Percentiles rank a stretch among this genome's conserved stretches.
Conservation (phyloP, 2,113 vertebrate species). For the Rhynchopsitta pachyrhyncha region DNA sequence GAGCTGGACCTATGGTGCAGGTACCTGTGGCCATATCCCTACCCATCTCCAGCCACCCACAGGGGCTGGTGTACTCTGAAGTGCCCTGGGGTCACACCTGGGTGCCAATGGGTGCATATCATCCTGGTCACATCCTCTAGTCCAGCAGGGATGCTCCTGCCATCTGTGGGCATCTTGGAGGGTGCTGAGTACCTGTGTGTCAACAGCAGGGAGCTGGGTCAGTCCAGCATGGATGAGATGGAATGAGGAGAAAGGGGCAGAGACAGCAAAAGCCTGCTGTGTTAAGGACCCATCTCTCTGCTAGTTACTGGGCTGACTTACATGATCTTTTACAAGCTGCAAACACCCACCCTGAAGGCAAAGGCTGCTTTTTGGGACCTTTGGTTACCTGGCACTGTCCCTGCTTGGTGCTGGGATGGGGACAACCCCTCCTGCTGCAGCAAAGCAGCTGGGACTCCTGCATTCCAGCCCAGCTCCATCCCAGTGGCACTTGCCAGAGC, state of each 20-base stretch:
- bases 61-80: not conserved
- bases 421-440: not conserved
- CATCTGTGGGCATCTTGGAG: not conserved
- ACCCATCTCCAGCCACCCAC: not conserved
- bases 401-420: not conserved
- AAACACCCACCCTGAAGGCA: not conserved
- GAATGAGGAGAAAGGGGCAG: not conserved
- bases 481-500: accelerated
- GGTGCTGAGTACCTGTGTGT: not conserved
- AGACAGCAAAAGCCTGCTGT: not conserved
- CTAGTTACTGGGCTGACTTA: not conserved
- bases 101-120: not conserved
- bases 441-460: not conserved
- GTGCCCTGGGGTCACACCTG: not conserved
- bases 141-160: not conserved
- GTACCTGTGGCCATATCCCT: not conserved
- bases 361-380: not conserved
- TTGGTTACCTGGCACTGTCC: not conserved
- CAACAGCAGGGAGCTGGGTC: not conserved
- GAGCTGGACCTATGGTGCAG: accelerated
- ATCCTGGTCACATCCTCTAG: not conserved
- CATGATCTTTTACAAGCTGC: not conserved
- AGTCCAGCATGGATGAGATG: not conserved
- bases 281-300: not conserved
- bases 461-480: not conserved